Evolutionary conservation across 2,797 vertebrate species (phyloP), one percentile per base, ranked within the genome.

Genomic region (Spinibarbus caldwelli): DNA sequence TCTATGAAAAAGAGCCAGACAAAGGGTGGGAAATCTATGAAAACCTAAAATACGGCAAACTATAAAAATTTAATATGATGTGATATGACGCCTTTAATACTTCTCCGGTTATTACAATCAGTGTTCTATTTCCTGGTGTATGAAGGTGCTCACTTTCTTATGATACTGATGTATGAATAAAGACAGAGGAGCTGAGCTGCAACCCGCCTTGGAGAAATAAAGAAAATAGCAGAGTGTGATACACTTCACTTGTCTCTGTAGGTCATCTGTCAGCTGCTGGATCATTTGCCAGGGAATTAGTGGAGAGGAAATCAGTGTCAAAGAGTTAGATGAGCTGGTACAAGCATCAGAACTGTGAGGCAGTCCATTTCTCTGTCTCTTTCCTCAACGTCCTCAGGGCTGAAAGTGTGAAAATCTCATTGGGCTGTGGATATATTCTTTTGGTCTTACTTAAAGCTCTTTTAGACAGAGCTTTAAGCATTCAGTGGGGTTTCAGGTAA

Each of bases 261-360:
- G 76, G 76, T 79, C 83, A 85, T 85, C 76, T 72, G 77, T 85
- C 78, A 72, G 67, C 38, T 47, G 77, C n/a, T 64, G 77, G 83
- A 85, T 85, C 83, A 85, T 85, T 85, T 85, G 52, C 49, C 76
- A 38, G 76, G 14, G 75, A 84, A 78, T 84, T 85, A 85, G 64
- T 71, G 36, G 19, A 78, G 76, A 85, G 83, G 77, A 79, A 72
- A 79, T 79, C 52, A 72, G 66, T 85, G 83, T 85, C 83, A 64
- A 72, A 72, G 52, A 72, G 77, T 79, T 62, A 59, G 76, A 84
- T 84, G 83, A 70, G 83, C 75, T 78, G 29, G 72, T 77, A 43
- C 31, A 78, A 62, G 52, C 66, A 72, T 71, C 83, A 47, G 59
- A 64, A 84, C 82, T 54, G 43, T 52, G 31, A 77, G 72, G 47